These are phyloP conservation scores for Chouioia cunea DNA, from an alignment of 2,888 invertebrate species.

Conservation along the genomic window DNA sequence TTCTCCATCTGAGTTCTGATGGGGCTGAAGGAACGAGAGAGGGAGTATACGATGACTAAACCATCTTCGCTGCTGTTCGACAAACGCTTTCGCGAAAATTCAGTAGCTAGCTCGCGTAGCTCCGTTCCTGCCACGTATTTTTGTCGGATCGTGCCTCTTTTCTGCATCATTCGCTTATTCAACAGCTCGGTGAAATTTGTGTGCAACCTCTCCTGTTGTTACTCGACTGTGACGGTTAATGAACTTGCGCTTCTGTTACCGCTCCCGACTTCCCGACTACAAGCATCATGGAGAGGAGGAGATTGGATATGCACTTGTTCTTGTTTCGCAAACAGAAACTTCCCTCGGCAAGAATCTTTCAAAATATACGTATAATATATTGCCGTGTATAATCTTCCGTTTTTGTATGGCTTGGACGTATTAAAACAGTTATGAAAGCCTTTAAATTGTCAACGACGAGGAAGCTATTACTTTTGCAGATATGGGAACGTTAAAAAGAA, in stretches of 20 bases:
- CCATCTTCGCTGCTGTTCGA: neutral
- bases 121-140: neutral
- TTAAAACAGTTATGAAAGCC: too few relatives aligned
- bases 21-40: conserved; percentile 13
- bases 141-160: conserved; percentile 2
- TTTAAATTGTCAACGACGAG: too few relatives aligned
- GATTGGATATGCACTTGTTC: conserved; percentile 19
- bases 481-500: too few relatives aligned
- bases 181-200: too few relatives aligned
- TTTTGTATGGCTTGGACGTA: too few relatives aligned
- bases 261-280: conserved; percentile 1
- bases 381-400: too few relatives aligned
- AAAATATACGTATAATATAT: too few relatives aligned
- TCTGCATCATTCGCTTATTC: too few relatives aligned
- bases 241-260: conserved; percentile 2
- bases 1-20: neutral
- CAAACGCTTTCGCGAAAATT: conserved; percentile 17
- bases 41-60: neutral
- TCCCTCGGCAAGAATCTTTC: conserved; percentile 16
- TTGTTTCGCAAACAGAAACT: conserved; percentile 27
- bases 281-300: conserved; percentile 21
- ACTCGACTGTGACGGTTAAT: too few relatives aligned
- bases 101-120: conserved; percentile 14
- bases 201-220: too few relatives aligned
- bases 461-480: too few relatives aligned